Evolutionary conservation across 2,113 vertebrate species (phyloP).

Genomic region (Pseudolaguvia tuberculata): DNA sequence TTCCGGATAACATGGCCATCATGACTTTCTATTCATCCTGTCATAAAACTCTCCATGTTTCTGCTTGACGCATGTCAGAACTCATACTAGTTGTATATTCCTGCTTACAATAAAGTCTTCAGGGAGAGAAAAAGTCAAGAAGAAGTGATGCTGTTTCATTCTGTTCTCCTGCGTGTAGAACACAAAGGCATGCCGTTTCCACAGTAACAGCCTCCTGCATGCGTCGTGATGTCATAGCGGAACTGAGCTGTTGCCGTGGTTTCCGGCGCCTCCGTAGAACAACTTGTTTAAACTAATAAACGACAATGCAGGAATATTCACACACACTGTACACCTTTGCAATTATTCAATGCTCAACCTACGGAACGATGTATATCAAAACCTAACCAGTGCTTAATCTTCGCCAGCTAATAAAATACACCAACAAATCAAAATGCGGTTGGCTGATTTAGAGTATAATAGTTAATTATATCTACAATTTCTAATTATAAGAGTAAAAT

Average conservation of each 20-base stretch:
- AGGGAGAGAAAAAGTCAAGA: constrained; percentile 6
- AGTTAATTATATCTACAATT: not conserved
- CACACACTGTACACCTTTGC: constrained; percentile 3
- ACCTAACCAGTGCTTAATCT: not conserved
- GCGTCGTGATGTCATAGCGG: constrained; percentile 44
- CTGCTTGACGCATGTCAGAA: not conserved
- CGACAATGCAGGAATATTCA: not conserved
- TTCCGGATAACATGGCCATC: not conserved
- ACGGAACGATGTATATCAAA: not conserved
- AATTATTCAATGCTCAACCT: not conserved
- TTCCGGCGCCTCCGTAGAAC: constrained; percentile 30
- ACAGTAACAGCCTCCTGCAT: constrained; percentile 40
- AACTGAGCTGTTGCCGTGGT: constrained; percentile 48
- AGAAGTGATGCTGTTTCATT: constrained; percentile 14
- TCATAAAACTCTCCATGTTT: not conserved
- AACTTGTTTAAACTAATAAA: constrained; percentile 29
- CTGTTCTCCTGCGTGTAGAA: constrained; percentile 8
- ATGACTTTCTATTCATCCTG: not conserved
- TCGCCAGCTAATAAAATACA: not conserved
- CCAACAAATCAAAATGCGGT: too few species aligned
- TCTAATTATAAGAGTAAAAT: not conserved
- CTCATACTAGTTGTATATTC: constrained; percentile 12
- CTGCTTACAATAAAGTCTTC: constrained; percentile 35
- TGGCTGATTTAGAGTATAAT: too few species aligned
- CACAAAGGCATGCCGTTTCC: constrained; percentile 37